Evolutionary conservation across 2,888 invertebrate genomes (phyloP).

Genomic region (Pasiphila rectangulata): DNA sequence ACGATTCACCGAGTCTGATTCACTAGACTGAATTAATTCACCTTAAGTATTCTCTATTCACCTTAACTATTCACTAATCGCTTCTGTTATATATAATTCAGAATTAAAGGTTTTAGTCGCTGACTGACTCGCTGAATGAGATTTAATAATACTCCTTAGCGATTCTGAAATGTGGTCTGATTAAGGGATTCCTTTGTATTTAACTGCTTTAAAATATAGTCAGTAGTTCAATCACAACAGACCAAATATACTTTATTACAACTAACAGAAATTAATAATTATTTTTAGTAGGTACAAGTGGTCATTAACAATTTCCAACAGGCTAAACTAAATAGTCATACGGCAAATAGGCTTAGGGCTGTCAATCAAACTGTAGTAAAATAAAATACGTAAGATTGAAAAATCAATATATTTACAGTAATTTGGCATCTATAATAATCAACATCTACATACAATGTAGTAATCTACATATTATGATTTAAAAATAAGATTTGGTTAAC

Average conservation of each 20-base stretch:
- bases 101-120: constrained; percentile 6
- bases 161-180: constrained; percentile 7
- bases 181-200: constrained; percentile 3
- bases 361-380: not conserved
- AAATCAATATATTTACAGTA: no score
- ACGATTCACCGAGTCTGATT: constrained; percentile 4
- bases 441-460: constrained; percentile 5
- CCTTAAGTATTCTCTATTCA: constrained; percentile 2
- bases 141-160: constrained; percentile 8
- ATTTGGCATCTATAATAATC: no score
- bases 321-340: no score
- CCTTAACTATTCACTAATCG: constrained; percentile 4
- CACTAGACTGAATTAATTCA: constrained; percentile 4
- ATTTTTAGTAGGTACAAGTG: constrained; percentile 6
- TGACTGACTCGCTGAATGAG: constrained; percentile 8
- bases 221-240: constrained; percentile 7
- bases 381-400: not conserved
- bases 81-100: constrained; percentile 3
- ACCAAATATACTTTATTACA: constrained; percentile 10
- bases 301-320: constrained; percentile 5
- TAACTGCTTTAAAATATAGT: constrained; percentile 2
- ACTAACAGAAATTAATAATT: constrained; percentile 7
- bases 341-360: not conserved
- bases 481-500: constrained; percentile 9
- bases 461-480: constrained; percentile 7